Base-by-base conservation (phyloP, 2,113 vertebrate species). In the Aspidoscelis tigris region DNA sequence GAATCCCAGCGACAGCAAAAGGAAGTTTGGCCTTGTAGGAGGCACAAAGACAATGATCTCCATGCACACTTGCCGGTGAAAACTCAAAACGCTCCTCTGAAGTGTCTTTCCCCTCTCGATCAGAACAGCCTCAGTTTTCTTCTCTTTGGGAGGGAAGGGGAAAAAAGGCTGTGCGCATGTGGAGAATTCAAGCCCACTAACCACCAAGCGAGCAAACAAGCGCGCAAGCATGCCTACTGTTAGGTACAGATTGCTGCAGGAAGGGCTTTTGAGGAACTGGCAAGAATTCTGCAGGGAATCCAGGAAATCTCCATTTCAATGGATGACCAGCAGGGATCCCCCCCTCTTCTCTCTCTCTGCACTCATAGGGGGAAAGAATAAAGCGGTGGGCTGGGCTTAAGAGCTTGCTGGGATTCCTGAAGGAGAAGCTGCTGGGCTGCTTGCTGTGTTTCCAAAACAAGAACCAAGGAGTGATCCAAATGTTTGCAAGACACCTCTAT, bases 241-340 rank as follows among this genome's bases (percentile, higher is more conserved):
- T 50, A 50, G 55, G 80, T 70, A 61, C 20, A 83, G 47, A 84
- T 75, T 82, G 68, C 65, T 83, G 2, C 7, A 80, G 75, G 82
- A 81, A 82, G 53, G 85, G 85, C 87, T 87, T 50, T 79, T 85
- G 85, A 80, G 24, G 64, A 87, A 71, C 22, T 82, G 24, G 80
- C 82, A 68, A 64, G 76, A 85, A 85, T 83, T 74, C 83, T 61
- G 64, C 71, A 4, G 75, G 85, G 88, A 76, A 73, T 80, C 18
- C 47, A 80, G 80, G 80, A 80, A 85, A 85, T 83, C 86, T 89
- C 86, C 82, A 76, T 87, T 87, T 82, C 88, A 89, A 84, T 75
- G 73, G 77, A 33, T 47, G 75, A 73, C 58, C 80, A 82, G 78
- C 78, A 55, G 78, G 74, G 66, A 89, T n/a, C 14, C 2, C 16